Evolutionary conservation across 1,140 invertebrate genomes (phyloP), one percentile per base, ranked within the genome.

Genomic region (Latrodectus geometricus): DNA sequence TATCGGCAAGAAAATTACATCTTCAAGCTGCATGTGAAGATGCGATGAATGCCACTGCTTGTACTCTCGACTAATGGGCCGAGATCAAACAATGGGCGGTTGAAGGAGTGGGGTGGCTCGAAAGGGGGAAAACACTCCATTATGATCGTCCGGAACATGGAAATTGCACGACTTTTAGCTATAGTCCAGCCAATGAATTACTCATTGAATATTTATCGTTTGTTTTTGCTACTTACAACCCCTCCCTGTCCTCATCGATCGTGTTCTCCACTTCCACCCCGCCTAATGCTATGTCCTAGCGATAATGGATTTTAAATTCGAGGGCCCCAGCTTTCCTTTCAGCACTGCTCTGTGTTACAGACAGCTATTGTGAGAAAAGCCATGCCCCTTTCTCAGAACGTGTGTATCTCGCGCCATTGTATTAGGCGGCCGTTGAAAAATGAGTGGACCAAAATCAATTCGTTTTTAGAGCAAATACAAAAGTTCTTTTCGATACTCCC

Each of bases 291-390:
- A 56, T 4, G 52, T 65, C 73, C 65, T 50, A 9, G 73, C 73
- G 82, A 84, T 84, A 84, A 84, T 84, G 82, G 82, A 75, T 84
- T 84, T 84, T 84, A 84, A 84, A 84, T 84, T 75, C 65, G 82
- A 65, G 77, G 20, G 21, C 56, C 35, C n/a, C 35, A 5, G 35
- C 35, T 35, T 5, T 74, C 79, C 56, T 56, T 81, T 72, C 79
- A 56, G 35, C 35, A 35, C 35, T 3, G 35, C 35, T 35, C 35
- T 3, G 35, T 35, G 35, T 35, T 35, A 35, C 35, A 35, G 35
- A 35, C 21, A 21, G 65, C 80, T 54, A 17, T 73, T 56, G 69
- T 74, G 69, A 65, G 70, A 65, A 52, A 66, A 68, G 9, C n/a
- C 23, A 11, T 9, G 69, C 79, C 69, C 52, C n/a, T 5, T 35